Percentiles rank a stretch among this genome's conserved stretches.
phyloP scores from a whole-genome alignment of 2,888 invertebrate genomes.

The Epinotia bilunana region DNA sequence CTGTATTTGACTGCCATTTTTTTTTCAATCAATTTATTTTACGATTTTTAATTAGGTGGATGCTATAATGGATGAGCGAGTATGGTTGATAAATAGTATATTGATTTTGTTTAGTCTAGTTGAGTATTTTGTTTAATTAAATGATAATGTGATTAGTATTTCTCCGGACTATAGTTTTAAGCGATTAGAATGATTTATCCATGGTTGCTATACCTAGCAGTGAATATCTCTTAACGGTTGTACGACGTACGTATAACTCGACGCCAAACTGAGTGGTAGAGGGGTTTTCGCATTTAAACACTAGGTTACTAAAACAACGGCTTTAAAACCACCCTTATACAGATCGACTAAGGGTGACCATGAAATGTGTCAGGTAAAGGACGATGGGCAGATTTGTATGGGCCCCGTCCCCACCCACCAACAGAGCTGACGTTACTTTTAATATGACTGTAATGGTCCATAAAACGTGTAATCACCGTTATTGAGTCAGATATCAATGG shows the following conservation, averaged over 20 bases:
- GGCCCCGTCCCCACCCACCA: too few species aligned
- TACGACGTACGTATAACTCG: slow-evolving; percentile 21
- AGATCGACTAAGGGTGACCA: slow-evolving; percentile 16
- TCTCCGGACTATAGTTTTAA: slow-evolving; percentile 41
- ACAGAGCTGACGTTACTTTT: too few species aligned
- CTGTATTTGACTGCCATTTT: slow-evolving; percentile 73
- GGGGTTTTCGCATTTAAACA: slow-evolving; percentile 41
- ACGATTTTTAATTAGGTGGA: slow-evolving; percentile 25
- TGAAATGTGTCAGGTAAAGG: slow-evolving; percentile 43
- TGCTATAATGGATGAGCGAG: slow-evolving; percentile 19
- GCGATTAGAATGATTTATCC: slow-evolving; percentile 35
- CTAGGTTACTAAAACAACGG: slow-evolving; percentile 36
- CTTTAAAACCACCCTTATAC: slow-evolving; percentile 34
- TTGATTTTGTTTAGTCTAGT: slow-evolving; percentile 38
- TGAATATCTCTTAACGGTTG: slow-evolving; percentile 27
- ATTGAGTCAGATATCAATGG: too few species aligned
- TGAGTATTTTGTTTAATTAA: slow-evolving; percentile 37
- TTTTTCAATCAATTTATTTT: slow-evolving; percentile 50
- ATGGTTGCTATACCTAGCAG: slow-evolving; percentile 32
- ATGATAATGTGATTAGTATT: slow-evolving; percentile 39
- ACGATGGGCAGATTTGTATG: too few species aligned
- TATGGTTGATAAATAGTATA: slow-evolving; percentile 34
- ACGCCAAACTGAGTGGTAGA: slow-evolving; percentile 26
- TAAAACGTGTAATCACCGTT: too few species aligned
- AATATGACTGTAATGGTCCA: too few species aligned